A percentile compares a stretch with the other conserved stretches of the same genome.
phyloP scores from a whole-genome alignment of 2,113 vertebrate genomes.

The Chaetura pelagica region DNA sequence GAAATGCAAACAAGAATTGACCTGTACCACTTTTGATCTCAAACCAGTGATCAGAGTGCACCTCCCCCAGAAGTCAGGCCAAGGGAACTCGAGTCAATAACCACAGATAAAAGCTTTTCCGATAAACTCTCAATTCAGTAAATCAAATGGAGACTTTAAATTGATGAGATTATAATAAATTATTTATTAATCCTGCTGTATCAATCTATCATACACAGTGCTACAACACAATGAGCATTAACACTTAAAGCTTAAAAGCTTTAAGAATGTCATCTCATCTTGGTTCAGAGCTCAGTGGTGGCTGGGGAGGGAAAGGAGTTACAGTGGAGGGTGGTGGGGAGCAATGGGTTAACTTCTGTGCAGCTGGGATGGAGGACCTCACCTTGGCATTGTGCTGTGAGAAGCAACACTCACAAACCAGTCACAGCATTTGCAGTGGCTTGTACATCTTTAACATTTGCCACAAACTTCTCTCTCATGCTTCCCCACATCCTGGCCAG shows the following conservation, averaged over 20 bases:
- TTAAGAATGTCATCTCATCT: background rate
- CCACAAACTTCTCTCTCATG: background rate
- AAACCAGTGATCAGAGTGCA: conserved; percentile 64
- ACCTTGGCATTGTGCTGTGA: rapidly evolving
- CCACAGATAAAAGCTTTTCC: conserved; percentile 82
- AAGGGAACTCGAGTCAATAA: conserved; percentile 61
- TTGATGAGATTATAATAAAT: conserved; percentile 75
- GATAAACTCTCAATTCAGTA: conserved; percentile 81
- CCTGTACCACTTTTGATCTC: conserved; percentile 58
- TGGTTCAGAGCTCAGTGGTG: background rate
- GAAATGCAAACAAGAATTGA: conserved; percentile 68
- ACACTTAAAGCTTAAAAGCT: conserved; percentile 58
- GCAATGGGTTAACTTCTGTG: rapidly evolving
- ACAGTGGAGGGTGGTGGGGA: background rate
- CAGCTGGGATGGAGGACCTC: background rate
- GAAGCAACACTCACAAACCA: rapidly evolving
- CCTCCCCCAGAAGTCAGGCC: conserved; percentile 64
- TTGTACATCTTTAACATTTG: rapidly evolving
- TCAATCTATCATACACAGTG: conserved; percentile 63
- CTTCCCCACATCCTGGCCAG: background rate
- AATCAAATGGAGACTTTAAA: conserved; percentile 75
- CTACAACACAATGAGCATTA: background rate
- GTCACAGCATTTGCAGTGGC: too few relatives aligned
- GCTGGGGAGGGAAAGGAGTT: background rate
- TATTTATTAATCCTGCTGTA: conserved; percentile 58